Evolutionary conservation across 2,113 vertebrate genomes (phyloP).

Genomic region (Pseudorectes ferrugineus): DNA sequence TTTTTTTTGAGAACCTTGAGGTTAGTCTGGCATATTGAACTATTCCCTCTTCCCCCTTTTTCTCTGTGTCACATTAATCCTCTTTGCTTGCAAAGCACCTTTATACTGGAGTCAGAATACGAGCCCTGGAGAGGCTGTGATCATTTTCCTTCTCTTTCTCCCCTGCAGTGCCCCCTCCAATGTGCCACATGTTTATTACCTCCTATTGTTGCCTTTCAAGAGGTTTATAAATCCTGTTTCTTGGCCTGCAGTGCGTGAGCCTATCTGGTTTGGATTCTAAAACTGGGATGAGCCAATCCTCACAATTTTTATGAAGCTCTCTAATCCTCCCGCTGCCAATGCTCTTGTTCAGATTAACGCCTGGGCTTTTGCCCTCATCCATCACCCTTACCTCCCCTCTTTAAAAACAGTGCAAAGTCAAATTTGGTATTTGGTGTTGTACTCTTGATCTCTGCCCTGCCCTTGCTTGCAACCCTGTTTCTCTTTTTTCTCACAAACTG

Average conservation of each 20-base stretch:
- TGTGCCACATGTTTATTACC: neutral
- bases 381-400: neutral
- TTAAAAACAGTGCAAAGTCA: neutral
- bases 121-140: neutral
- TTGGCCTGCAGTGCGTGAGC: neutral
- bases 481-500: neutral
- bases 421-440: neutral
- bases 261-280: neutral
- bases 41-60: neutral
- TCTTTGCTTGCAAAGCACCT: neutral
- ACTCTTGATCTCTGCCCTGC: neutral
- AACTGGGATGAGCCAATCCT: neutral
- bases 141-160: neutral
- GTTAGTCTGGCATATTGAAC: neutral
- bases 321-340: neutral
- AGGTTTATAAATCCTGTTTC: slow-evolving; percentile 10
- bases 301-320: neutral
- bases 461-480: neutral
- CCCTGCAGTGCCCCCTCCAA: neutral
- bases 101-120: neutral
- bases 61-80: neutral
- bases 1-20: neutral
- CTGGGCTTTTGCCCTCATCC: neutral
- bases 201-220: neutral
- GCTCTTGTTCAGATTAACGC: neutral